Evolutionary conservation across 2,113 vertebrate species (phyloP).

Genomic region (Sigmodon hispidus): DNA sequence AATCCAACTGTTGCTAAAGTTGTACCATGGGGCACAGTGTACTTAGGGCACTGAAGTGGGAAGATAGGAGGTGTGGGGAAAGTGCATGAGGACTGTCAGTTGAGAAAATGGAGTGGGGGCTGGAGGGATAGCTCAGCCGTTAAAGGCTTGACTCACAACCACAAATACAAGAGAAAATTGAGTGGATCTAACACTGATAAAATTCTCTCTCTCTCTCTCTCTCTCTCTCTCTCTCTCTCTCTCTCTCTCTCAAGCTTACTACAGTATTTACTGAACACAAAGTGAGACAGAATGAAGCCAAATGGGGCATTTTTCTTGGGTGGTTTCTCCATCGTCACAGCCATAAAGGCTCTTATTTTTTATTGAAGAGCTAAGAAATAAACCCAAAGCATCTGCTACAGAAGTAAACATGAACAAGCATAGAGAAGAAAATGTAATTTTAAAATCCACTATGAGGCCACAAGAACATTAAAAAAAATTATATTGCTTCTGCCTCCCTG

Average conservation of each 20-base stretch:
- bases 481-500: not conserved
- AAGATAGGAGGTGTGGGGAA: not conserved
- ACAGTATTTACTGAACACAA: not conserved
- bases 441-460: not conserved
- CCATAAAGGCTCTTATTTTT: not conserved
- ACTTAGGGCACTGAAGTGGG: not conserved
- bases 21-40: not conserved
- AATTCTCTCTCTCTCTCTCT: too few species aligned
- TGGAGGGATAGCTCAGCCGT: too few species aligned
- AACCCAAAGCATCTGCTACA: not conserved
- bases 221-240: too few species aligned
- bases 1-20: not conserved
- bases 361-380: not conserved
- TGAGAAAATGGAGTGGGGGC: not conserved
- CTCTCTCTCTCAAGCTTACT: too few species aligned
- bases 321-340: not conserved
- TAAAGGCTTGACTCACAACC: too few species aligned
- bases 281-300: not conserved
- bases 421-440: not conserved
- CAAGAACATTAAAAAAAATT: not conserved
- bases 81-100: not conserved
- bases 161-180: not conserved
- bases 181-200: not conserved
- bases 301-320: not conserved
- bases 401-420: conserved; percentile 9